Evolutionary conservation across 2,888 invertebrate species (phyloP), one percentile per base, ranked within the genome.

Genomic region (Melinopterus prodromus): DNA sequence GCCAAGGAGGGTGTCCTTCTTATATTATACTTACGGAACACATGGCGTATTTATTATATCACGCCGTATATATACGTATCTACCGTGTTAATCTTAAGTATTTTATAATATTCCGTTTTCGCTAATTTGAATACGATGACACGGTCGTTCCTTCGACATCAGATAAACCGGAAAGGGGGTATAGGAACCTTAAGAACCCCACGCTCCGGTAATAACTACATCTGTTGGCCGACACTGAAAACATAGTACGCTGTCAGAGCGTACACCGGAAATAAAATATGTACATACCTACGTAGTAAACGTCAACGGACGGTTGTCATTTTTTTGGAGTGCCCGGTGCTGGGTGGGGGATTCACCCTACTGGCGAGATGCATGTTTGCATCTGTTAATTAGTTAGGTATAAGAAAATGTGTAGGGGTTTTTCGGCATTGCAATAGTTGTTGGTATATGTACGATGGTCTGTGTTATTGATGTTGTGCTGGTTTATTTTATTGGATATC

Each of bases 111-210:
- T 82, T 82, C 81, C 79, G 82, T 82, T 26, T 81, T 82, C 81
- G 83, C 84, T 84, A 85, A 85, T 85, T 85, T 85, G 84, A 85
- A 85, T 85, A 85, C 82, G 85, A 85, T 85, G 85, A 85, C 84
- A 84, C 83, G 83, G 81, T 82, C 69, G 76, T 79, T 77, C 77
- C 36, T n/a, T 74, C 71, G 74, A 78, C 74, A 79, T 81, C 78
- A 79, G 80, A 81, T 81, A 79, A 74, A 37, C 26, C 74, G 74
- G 35, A 74, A 74, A 81, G 79, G 78, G 77, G 77, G 9, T 76
- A 77, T 35, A 77, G 36, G 70, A 37, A 70, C 79, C 79, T 53
- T 53, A 53, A 53, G 53, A 53, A 53, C 53, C 53, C 53, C 53
- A 53, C 53, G 53, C 53, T 53, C 53, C 53, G 53, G 81, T 83